Percentiles rank a stretch among this genome's conserved stretches.
phyloP scores from a whole-genome alignment of 64 coral and sea anemone species.

The Porites lutea region DNA sequence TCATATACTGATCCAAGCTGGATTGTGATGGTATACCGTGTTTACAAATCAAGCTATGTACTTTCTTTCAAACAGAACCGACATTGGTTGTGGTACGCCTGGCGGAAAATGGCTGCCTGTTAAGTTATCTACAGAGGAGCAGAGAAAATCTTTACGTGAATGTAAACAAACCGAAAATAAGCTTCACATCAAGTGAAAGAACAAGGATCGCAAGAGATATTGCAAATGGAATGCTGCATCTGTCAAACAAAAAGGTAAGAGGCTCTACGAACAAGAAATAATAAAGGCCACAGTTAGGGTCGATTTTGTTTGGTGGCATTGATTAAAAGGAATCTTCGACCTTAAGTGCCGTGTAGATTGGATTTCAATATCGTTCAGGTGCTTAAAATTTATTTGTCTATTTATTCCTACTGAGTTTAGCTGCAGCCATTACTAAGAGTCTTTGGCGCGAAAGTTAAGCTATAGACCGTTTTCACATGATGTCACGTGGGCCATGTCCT shows the following conservation, averaged over 20 bases:
- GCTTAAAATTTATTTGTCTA: too few species aligned
- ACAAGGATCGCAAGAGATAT: not conserved
- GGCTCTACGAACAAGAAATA: not conserved
- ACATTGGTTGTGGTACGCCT: not conserved
- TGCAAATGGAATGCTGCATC: constrained; percentile 16
- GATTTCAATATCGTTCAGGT: too few species aligned
- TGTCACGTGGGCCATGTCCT: too few species aligned
- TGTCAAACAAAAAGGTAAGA: constrained; percentile 11
- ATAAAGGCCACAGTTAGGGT: too few species aligned
- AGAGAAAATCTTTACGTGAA: constrained; percentile 3
- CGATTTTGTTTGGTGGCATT: not conserved
- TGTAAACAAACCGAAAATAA: not conserved
- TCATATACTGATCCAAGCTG: too few species aligned
- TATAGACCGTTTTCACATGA: too few species aligned
- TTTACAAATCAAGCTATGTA: too few species aligned
- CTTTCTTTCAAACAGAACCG: not conserved
- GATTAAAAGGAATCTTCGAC: not conserved
- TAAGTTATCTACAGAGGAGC: not conserved
- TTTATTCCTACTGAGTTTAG: too few species aligned
- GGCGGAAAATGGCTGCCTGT: not conserved
- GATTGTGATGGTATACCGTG: too few species aligned
- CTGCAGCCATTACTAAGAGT: too few species aligned
- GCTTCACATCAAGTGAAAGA: not conserved
- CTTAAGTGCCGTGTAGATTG: not conserved
- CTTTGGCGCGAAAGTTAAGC: too few species aligned